These are phyloP conservation scores for Portevinia maculata DNA, from an alignment of 2,888 invertebrate genomes.

Conservation along the genomic window DNA sequence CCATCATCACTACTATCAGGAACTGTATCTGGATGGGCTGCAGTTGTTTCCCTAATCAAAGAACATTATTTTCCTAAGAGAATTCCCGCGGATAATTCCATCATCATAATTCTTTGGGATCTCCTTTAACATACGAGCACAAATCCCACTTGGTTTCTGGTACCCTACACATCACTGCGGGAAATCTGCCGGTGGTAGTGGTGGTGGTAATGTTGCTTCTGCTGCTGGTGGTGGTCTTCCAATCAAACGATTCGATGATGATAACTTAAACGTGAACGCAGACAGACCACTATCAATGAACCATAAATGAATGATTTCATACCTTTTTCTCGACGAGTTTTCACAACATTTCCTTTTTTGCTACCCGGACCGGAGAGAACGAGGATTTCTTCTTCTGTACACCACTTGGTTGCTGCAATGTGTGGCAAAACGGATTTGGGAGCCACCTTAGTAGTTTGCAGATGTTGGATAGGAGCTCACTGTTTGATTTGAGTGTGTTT, in stretches of 20 bases:
- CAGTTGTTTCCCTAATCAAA: constrained; percentile 39
- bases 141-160: constrained; percentile 29
- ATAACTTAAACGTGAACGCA: constrained; percentile 67
- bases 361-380: constrained; percentile 14
- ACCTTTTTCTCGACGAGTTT: not conserved
- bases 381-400: constrained; percentile 3
- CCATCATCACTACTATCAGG: constrained; percentile 11
- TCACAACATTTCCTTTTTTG: constrained; percentile 49
- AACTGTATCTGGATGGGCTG: constrained; percentile 23
- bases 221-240: constrained; percentile 58
- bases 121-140: constrained; percentile 22
- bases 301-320: constrained; percentile 62
- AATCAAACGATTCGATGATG: constrained; percentile 66
- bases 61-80: not conserved
- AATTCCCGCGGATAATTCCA: constrained; percentile 67
- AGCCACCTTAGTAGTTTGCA: constrained; percentile 29
- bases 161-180: constrained; percentile 18
- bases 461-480: constrained; percentile 7
- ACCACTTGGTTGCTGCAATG: not conserved
- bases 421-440: constrained; percentile 57
- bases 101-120: constrained; percentile 53
- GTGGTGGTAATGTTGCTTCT: constrained; percentile 8
- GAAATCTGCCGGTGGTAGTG: constrained; percentile 47
- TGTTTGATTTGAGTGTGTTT: too few species aligned
- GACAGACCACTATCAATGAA: constrained; percentile 62